Evolutionary conservation across 2,113 vertebrate species (phyloP).

Genomic region (Phaethon lepturus): DNA sequence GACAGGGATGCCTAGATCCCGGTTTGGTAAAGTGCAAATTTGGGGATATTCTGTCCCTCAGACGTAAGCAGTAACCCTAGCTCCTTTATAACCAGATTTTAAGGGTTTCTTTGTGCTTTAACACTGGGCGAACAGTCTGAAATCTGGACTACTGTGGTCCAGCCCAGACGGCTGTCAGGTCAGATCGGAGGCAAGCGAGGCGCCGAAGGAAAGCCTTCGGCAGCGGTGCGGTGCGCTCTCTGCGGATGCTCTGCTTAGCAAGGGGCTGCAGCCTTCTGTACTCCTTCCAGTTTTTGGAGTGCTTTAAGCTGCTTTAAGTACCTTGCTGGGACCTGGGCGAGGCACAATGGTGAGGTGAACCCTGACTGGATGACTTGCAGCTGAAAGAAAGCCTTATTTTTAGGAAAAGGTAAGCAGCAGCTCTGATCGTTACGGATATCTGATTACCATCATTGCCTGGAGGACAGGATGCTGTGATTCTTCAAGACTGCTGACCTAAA

Average conservation of each 20-base stretch:
- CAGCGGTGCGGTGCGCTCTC: not conserved
- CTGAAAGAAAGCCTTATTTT: not conserved
- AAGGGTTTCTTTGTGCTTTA: not conserved
- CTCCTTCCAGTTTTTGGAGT: not conserved
- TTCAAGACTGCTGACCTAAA: not conserved
- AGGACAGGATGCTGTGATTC: not conserved
- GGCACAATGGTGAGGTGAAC: not conserved
- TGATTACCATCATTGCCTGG: not conserved
- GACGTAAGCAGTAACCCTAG: not conserved
- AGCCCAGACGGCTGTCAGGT: not conserved
- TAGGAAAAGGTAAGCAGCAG: not conserved
- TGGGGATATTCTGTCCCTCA: not conserved
- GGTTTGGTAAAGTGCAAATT: not conserved
- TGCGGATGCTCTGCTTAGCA: not conserved
- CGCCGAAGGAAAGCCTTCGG: not conserved
- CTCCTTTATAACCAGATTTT: not conserved
- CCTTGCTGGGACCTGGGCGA: not conserved
- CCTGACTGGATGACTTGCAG: not conserved
- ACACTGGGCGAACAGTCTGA: not conserved
- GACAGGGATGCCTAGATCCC: not conserved
- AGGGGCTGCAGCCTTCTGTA: not conserved
- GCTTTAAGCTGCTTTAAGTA: not conserved
- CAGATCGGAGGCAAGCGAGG: not conserved
- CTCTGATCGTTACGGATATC: not conserved
- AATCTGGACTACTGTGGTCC: not conserved